Evolutionary conservation across 2,797 vertebrate genomes (phyloP), one percentile per base, ranked within the genome.

Genomic region (Novumbra hubbsi): DNA sequence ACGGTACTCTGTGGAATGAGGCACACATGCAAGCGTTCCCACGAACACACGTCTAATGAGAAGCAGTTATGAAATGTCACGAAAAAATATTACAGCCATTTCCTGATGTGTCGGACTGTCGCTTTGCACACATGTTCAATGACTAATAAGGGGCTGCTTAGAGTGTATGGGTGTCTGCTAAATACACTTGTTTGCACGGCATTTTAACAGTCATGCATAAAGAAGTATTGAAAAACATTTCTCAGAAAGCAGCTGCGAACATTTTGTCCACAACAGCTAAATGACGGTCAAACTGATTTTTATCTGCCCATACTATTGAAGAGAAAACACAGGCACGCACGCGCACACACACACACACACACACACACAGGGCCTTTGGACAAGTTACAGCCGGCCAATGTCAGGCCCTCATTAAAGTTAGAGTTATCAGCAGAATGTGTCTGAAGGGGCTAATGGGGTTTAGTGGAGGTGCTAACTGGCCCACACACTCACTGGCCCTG

Each of bases 391-490:
- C 86, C 88, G 81, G 86, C 69, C 48, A 68, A 62, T 81, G 64
- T 77, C 76, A 83, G 71, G 30, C 78, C 83, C 76, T 86, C 76
- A 84, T 85, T 81, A 85, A 34, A 71, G 9, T 49, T 27, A 19
- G 28, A 57, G 32, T n/a, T 55, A 32, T 34, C n/a, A 21, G 32
- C 77, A 62, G 68, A 79, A 77, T 69, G 68, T 77, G 72, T 76
- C 77, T 81, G 69, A 83, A 69, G 73, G 78, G 76, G 83, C 69
- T 83, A 84, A 88, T 77, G 75, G 79, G 75, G 83, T 85, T 84
- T 83, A 76, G 48, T 85, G 70, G 71, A 86, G 84, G 82, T 78
- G 76, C 48, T 74, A 83, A 84, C 34, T 75, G 80, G 73, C 77
- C 77, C 76, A 81, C 80, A 84, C 84, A 77, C 83, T 71, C 73